phyloP scores from a whole-genome alignment of 2,888 invertebrate genomes.

The Mesorhabditis sp. region DNA sequence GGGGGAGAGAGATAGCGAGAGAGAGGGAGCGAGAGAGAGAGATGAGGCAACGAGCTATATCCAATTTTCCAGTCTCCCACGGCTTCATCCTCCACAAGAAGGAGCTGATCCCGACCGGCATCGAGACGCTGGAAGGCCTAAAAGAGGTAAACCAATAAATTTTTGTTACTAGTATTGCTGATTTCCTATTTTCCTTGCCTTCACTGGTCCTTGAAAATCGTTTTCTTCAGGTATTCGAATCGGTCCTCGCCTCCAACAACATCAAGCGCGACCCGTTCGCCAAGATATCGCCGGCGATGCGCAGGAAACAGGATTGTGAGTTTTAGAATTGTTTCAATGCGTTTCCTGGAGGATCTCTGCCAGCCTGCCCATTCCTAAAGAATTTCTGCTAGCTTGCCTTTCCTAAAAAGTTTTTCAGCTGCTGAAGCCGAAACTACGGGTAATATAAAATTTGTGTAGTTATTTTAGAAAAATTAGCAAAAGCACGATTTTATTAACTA shows the following conservation, averaged over 20 bases:
- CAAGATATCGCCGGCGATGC: constrained; percentile 7
- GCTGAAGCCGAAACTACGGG: background rate
- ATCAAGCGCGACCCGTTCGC: background rate
- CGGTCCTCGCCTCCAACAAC: background rate
- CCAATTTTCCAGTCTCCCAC: constrained; percentile 44
- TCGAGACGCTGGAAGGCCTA: constrained; percentile 55
- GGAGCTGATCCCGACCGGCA: constrained; percentile 53
- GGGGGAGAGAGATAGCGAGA: background rate
- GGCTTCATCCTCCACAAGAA: constrained; percentile 55
- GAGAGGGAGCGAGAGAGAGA: background rate
- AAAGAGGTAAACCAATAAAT: constrained; percentile 35
- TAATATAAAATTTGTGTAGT: background rate
- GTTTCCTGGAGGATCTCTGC: background rate
- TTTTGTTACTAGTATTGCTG: background rate
- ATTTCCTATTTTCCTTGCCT: background rate
- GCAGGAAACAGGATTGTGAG: constrained; percentile 2
- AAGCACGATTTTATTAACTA: too few species aligned
- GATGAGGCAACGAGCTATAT: background rate
- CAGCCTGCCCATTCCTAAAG: too few species aligned
- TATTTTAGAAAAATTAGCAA: too few species aligned
- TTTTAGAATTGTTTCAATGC: constrained; percentile 10
- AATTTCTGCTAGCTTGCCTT: too few species aligned
- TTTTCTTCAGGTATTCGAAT: background rate
- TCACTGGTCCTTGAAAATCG: background rate
- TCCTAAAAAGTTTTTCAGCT: background rate